phyloP scores from a whole-genome alignment of 2,113 vertebrate genomes.

The Thalassoma bifasciatum region DNA sequence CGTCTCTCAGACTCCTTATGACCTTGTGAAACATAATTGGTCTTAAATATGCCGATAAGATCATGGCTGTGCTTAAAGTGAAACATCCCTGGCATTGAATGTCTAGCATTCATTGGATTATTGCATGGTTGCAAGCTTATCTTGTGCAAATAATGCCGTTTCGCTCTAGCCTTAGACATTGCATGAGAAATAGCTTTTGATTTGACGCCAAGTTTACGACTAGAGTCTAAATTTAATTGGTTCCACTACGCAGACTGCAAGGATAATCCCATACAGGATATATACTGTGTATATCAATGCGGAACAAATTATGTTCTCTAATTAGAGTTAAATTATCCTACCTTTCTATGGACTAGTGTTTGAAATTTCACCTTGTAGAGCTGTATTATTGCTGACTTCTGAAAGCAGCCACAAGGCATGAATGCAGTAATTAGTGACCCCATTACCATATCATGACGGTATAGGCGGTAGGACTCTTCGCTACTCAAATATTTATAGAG shows the following conservation, averaged over 20 bases:
- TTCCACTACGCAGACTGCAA: conserved; percentile 30
- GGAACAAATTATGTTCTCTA: conserved; percentile 55
- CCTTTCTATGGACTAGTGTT: conserved; percentile 10
- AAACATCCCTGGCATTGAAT: conserved; percentile 21
- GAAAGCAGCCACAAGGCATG: not conserved
- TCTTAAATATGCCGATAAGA: conserved; percentile 25
- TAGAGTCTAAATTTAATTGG: conserved; percentile 48
- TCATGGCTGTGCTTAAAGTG: not conserved
- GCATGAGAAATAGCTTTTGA: conserved; percentile 44
- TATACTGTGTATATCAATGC: conserved; percentile 20
- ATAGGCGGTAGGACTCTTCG: not conserved
- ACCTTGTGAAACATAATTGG: conserved; percentile 13
- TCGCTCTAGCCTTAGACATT: conserved; percentile 35
- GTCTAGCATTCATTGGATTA: conserved; percentile 52
- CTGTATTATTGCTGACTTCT: not conserved
- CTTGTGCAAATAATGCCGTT: conserved; percentile 48
- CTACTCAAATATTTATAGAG: conserved; percentile 42
- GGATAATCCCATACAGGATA: conserved; percentile 53
- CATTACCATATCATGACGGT: conserved; percentile 6
- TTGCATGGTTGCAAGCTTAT: conserved; percentile 46
- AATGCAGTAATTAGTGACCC: conserved; percentile 9
- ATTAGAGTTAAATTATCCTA: not conserved
- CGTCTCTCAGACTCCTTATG: not conserved
- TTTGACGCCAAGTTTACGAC: conserved; percentile 42
- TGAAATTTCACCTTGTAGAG: conserved; percentile 4